phyloP scores from a whole-genome alignment of 64 coral and sea anemone genomes.

The Orbicella faveolata region DNA sequence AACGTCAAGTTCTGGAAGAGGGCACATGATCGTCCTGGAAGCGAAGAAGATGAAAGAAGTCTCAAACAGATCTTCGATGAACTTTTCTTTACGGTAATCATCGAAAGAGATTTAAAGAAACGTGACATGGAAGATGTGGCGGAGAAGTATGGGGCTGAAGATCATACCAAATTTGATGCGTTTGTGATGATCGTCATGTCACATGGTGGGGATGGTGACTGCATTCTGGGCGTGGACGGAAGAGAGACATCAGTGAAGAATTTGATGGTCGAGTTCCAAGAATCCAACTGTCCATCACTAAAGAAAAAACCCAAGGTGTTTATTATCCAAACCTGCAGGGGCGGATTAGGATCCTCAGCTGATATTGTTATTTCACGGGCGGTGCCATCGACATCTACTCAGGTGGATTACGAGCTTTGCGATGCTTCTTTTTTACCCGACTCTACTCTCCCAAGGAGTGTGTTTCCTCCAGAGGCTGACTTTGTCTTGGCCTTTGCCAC shows the following conservation, averaged over 20 bases:
- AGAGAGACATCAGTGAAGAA: not conserved
- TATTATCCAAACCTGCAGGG: constrained; percentile 52
- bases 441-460: not conserved
- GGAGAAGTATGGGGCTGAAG: not conserved
- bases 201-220: constrained; percentile 37
- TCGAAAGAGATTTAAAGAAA: not conserved
- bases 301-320: constrained; percentile 54
- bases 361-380: not conserved
- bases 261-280: not conserved
- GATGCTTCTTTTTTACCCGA: not conserved
- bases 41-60: constrained; percentile 8
- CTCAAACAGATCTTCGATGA: not conserved
- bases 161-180: constrained; percentile 10
- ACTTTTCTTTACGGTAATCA: constrained; percentile 24
- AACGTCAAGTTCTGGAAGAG: constrained; percentile 20
- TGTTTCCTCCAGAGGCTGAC: not conserved
- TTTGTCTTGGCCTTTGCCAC: not conserved
- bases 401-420: not conserved
- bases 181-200: constrained; percentile 14
- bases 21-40: not conserved
- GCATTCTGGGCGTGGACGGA: constrained; percentile 32
- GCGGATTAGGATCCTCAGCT: not conserved
- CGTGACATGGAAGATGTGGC: not conserved
- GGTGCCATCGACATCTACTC: not conserved
- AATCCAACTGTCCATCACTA: constrained; percentile 9